Evolutionary conservation across 2,888 invertebrate species (phyloP), one percentile per base, ranked within the genome.

Genomic region (Polyommatus icarus): DNA sequence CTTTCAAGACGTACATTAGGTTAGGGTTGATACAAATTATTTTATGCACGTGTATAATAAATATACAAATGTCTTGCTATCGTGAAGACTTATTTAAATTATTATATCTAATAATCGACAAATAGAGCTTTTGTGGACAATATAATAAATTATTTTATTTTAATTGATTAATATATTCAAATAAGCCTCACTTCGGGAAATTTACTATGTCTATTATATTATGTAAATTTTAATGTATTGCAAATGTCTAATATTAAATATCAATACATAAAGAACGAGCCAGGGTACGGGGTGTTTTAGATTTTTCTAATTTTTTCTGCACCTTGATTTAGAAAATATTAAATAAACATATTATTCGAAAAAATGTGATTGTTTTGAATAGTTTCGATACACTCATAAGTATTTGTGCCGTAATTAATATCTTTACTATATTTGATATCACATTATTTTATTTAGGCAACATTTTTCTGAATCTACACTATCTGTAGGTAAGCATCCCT

Each of bases 131-230:
- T 67, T 18, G 18, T 18, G 20, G 67, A 67, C 67, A 24, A 24
- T 24, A 15, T 29, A 24, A 67, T 67, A 67, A 32, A 67, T 67
- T 67, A 29, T 32, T 1, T 67, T 61, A 3, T 61, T 61, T 24
- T 67, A 67, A 67, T 67, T 67, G 18, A 67, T 67, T 67, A 1
- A 32, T 67, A 0, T 67, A 67, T 67, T 67, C 18, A 67, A 67
- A 67, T 67, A 32, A 29, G 67, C 67, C 84, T 83, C 81, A 83
- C 81, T 79, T 84, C 80, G 82, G 83, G 80, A 81, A 83, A 82
- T 84, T 87, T 67, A 32, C 29, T 67, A 7, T 29, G 15, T 67
- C 67, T 67, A 32, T 32, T 67, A 67, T 67, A 67, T 29, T 67
- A 67, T 67, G 67, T 67, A 15, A 67, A 67, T 67, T 67, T 12